Percentiles rank a stretch among this genome's conserved stretches.
These are phyloP conservation scores for Heliconius nattereri DNA, from an alignment of 1,140 invertebrate species.

Conservation along the genomic window DNA sequence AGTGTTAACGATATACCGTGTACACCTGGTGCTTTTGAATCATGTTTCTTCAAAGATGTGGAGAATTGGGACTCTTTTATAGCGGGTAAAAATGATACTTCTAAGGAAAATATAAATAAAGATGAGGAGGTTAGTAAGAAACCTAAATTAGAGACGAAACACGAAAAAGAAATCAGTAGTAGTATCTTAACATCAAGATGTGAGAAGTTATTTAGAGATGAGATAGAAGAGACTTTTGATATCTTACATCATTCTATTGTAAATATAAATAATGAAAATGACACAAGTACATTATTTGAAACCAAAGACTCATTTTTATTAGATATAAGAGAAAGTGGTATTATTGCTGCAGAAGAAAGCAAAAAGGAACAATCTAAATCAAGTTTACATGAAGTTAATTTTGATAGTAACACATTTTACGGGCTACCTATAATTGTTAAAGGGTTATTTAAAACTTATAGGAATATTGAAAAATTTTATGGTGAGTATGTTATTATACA, in stretches of 20 bases:
- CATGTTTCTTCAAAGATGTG: slow-evolving; percentile 43
- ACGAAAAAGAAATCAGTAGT: slow-evolving; percentile 32
- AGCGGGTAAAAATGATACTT: slow-evolving; percentile 36
- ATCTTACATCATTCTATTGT: slow-evolving; percentile 63
- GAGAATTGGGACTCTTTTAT: slow-evolving; percentile 57
- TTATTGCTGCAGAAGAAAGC: slow-evolving; percentile 39
- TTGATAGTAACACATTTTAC: slow-evolving; percentile 57
- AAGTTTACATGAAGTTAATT: slow-evolving; percentile 21
- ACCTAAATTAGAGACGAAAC: slow-evolving; percentile 52
- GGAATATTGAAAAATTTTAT: slow-evolving; percentile 76
- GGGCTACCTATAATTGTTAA: slow-evolving; percentile 62
- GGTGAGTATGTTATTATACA: slow-evolving; percentile 50
- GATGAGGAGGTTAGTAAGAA: slow-evolving; percentile 48
- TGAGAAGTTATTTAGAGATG: slow-evolving; percentile 51
- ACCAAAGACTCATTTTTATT: slow-evolving; percentile 68
- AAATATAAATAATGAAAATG: slow-evolving; percentile 46
- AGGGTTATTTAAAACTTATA: slow-evolving; percentile 67
- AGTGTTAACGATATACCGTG: slow-evolving; percentile 55
- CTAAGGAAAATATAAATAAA: slow-evolving; percentile 34
- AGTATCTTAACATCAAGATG: slow-evolving; percentile 39
- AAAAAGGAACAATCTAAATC: slow-evolving; percentile 46
- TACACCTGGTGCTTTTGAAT: slow-evolving; percentile 51
- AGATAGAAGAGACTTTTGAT: slow-evolving; percentile 61
- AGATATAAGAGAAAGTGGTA: slow-evolving; percentile 60
- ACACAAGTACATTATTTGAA: slow-evolving; percentile 57